These are phyloP conservation scores for Diachasmimorpha longicaudata DNA, from an alignment of 1,140 invertebrate species.

Conservation along the genomic window DNA sequence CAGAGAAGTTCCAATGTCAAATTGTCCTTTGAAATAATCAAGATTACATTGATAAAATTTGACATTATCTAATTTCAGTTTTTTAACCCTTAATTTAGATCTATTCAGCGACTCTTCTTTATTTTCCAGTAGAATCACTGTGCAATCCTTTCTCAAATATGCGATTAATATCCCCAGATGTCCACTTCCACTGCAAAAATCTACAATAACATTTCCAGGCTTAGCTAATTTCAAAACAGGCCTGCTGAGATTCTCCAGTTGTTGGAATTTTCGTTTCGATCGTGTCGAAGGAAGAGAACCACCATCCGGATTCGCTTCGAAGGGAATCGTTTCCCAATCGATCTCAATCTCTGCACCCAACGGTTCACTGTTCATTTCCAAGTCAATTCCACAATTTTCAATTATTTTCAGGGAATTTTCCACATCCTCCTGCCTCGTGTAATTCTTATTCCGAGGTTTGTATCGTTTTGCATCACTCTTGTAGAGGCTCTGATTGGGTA, in stretches of 20 bases:
- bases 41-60: conserved; percentile 85
- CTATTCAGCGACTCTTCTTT: conserved; percentile 85
- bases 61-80: conserved; percentile 78
- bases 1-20: conserved; percentile 82
- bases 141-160: conserved; percentile 76
- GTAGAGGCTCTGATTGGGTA: conserved; percentile 74
- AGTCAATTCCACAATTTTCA: conserved; percentile 47
- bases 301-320: conserved; percentile 75
- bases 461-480: conserved; percentile 80
- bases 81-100: conserved; percentile 74
- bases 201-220: conserved; percentile 73
- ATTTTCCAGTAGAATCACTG: conserved; percentile 87
- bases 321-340: conserved; percentile 73
- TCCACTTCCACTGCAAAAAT: conserved; percentile 94
- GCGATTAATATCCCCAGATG: conserved; percentile 90
- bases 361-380: conserved; percentile 48
- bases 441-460: conserved; percentile 74
- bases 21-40: conserved; percentile 79
- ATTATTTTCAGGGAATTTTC: conserved; percentile 68
- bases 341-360: conserved; percentile 60
- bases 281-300: conserved; percentile 80
- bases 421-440: conserved; percentile 78
- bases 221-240: conserved; percentile 75
- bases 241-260: conserved; percentile 87
- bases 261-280: conserved; percentile 81